These are phyloP conservation scores for Pantherophis vulpinus DNA, from an alignment of 2,797 vertebrate genomes.

Conservation along the genomic window DNA sequence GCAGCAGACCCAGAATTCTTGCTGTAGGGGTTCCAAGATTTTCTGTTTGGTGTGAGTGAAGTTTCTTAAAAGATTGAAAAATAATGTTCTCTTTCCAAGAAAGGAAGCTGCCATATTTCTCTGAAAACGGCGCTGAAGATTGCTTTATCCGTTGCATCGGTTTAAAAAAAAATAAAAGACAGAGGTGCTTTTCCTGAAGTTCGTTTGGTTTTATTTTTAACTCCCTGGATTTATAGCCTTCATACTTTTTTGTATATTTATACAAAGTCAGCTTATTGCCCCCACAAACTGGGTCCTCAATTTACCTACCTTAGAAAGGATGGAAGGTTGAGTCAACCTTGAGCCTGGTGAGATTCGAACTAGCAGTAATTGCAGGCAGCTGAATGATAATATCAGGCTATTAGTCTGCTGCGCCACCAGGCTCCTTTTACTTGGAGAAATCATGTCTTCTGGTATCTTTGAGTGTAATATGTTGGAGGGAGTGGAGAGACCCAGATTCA, in stretches of 20 bases:
- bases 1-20: slow-evolving; percentile 32
- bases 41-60: slow-evolving; percentile 42
- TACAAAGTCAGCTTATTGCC: too few species aligned
- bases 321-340: too few species aligned
- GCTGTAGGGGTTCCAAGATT: slow-evolving; percentile 30
- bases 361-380: too few species aligned
- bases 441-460: not conserved
- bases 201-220: not conserved
- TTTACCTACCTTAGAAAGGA: too few species aligned
- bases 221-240: not conserved
- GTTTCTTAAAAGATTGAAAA: slow-evolving; percentile 40
- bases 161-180: not conserved
- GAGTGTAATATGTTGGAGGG: not conserved
- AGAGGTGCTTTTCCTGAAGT: not conserved
- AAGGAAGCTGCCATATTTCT: slow-evolving; percentile 18
- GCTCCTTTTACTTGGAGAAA: not conserved
- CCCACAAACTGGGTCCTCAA: too few species aligned
- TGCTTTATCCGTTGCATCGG: not conserved
- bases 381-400: too few species aligned
- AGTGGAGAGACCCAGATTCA: not conserved
- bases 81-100: slow-evolving; percentile 35
- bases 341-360: too few species aligned
- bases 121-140: not conserved
- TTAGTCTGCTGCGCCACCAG: too few species aligned
- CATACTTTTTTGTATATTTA: too few species aligned